A percentile compares a stretch with the other conserved stretches of the same genome.
Conservation (phyloP, 2,113 vertebrate species). For the Rhineura floridana region DNA sequence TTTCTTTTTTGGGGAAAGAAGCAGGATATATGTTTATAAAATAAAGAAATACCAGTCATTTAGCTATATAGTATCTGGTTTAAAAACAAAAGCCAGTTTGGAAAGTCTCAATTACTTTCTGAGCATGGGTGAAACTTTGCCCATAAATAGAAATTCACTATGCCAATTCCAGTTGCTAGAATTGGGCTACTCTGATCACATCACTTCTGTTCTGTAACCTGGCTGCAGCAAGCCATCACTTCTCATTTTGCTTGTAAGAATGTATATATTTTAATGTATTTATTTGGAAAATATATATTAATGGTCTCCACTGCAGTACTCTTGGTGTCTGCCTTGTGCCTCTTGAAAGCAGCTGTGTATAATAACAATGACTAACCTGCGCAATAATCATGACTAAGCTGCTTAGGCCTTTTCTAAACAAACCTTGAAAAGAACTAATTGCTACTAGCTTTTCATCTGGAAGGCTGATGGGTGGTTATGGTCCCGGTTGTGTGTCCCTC, state of each 20-base stretch:
- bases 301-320: neutral
- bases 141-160: neutral
- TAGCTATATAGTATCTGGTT: neutral
- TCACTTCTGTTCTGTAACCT: neutral
- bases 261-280: neutral
- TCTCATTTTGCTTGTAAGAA: neutral
- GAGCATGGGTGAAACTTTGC: neutral
- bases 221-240: neutral
- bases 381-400: neutral
- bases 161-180: neutral
- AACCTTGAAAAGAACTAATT: neutral
- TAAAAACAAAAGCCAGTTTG: neutral
- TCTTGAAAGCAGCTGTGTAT: neutral
- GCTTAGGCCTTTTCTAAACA: neutral
- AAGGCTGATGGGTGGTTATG: neutral
- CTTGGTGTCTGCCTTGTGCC: neutral
- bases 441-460: neutral
- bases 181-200: neutral
- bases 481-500: no score
- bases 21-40: no score
- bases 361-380: neutral
- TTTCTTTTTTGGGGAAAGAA: no score
- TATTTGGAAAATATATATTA: no score
- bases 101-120: neutral
- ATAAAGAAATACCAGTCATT: neutral